Conservation (phyloP, 2,113 vertebrate genomes). For the Catharus fuscescens region DNA sequence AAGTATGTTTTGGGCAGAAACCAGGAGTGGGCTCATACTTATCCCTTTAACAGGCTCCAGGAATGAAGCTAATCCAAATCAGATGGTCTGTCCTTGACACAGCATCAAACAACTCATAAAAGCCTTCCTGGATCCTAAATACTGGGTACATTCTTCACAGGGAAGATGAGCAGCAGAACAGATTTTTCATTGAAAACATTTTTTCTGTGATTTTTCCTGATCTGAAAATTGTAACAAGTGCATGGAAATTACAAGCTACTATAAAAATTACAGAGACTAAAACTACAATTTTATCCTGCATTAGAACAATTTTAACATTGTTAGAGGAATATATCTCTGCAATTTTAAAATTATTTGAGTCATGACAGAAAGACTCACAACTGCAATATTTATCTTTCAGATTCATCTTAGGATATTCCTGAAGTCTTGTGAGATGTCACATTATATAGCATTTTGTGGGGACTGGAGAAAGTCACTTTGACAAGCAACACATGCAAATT, state of each 20-base stretch:
- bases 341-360: conserved; percentile 85
- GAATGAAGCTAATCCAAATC: not conserved
- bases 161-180: conserved; percentile 23
- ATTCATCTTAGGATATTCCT: conserved; percentile 72
- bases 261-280: conserved; percentile 80
- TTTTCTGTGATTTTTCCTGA: conserved; percentile 47
- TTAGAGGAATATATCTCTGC: conserved; percentile 78
- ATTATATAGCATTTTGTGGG: conserved; percentile 50
- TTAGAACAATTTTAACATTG: conserved; percentile 84
- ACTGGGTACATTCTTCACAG: not conserved
- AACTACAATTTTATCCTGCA: conserved; percentile 79
- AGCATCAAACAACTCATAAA: conserved; percentile 31
- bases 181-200: conserved; percentile 20
- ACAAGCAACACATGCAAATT: conserved; percentile 65
- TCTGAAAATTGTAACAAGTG: conserved; percentile 62
- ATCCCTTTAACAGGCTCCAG: not conserved
- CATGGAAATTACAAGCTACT: conserved; percentile 81
- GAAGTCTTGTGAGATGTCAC: conserved; percentile 73
- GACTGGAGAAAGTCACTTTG: conserved; percentile 69
- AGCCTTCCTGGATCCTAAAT: not conserved
- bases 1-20: not conserved
- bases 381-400: conserved; percentile 84
- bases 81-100: conserved; percentile 23
- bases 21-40: not conserved
- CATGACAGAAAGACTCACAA: conserved; percentile 81